Conservation (phyloP, 2,797 vertebrate species). For the Acrocephalus scirpaceus region DNA sequence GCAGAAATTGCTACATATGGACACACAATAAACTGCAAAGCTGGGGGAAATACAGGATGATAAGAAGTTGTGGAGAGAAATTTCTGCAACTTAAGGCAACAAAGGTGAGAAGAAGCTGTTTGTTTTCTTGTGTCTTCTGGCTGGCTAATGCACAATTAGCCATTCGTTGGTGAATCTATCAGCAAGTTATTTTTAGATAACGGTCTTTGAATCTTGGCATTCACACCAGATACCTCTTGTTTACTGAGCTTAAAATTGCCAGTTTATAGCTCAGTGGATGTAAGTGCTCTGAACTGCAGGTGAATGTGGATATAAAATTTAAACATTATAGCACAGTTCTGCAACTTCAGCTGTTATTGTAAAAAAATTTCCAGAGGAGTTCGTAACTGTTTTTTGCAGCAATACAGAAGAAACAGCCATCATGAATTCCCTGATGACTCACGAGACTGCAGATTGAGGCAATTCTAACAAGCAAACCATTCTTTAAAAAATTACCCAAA, state of each 20-base stretch:
- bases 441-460: not conserved
- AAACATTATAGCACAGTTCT: not conserved
- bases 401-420: not conserved
- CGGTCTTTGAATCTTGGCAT: not conserved
- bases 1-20: not conserved
- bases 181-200: conserved; percentile 16
- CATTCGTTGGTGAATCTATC: not conserved
- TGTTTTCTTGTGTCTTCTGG: not conserved
- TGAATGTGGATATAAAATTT: not conserved
- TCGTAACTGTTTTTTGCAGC: not conserved
- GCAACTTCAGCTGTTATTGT: not conserved
- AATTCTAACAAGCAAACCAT: not conserved
- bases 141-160: not conserved
- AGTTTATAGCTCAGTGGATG: not conserved
- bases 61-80: not conserved
- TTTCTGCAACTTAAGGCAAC: not conserved
- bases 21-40: not conserved
- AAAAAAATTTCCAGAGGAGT: not conserved
- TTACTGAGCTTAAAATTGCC: conserved; percentile 8
- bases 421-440: not conserved
- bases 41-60: not conserved
- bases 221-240: not conserved
- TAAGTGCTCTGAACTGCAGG: not conserved
- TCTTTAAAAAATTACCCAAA: not conserved
- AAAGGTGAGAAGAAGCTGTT: not conserved